Evolutionary conservation across 2,113 vertebrate species (phyloP), one percentile per base, ranked within the genome.

Genomic region (Lophura nycthemera): DNA sequence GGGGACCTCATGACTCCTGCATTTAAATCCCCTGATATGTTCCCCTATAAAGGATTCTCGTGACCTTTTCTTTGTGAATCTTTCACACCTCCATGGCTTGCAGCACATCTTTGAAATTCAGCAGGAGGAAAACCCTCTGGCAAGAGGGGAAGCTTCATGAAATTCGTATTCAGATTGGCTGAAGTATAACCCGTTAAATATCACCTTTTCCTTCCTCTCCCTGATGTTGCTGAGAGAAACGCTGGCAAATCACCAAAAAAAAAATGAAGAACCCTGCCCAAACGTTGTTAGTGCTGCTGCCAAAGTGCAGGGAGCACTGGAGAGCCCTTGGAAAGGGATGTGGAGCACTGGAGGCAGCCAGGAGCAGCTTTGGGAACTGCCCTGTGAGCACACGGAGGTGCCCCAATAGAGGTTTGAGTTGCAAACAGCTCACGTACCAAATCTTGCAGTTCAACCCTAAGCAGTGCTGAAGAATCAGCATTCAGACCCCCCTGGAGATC

Each of bases 91-190:
- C 64, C 0, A 0, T 88, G 69, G 47, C 65, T 92, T 64, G 56
- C 92, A 91, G 84, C 64, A 70, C 89, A 60, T 47, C 72, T 83
- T 65, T 88, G 78, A 84, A 95, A 78, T 88, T 77, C 65, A 88
- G 69, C 56, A 57, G 52, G 50, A 77, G 60, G 20, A 57, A 93
- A 92, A 45, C 64, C 75, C 72, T 89, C 67, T 79, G 75, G 71
- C 78, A 89, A 56, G 19, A 64, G 79, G 65, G 78, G 9, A 57
- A 13, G 3, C 3, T 16, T 36, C 11, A 5, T 79, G 4, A 47
- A 82, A 82, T 69, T 86, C 11, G 0, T 47, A 60, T 72, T 91
- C 45, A 76, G 57, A 85, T 69, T 60, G 43, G 36, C 82, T 91
- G 84, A 88, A 89, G 80, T 60, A 71, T 6, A 82, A 90, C 48